phyloP scores from a whole-genome alignment of 2,797 vertebrate genomes.

The Megaceryle alcyon region DNA sequence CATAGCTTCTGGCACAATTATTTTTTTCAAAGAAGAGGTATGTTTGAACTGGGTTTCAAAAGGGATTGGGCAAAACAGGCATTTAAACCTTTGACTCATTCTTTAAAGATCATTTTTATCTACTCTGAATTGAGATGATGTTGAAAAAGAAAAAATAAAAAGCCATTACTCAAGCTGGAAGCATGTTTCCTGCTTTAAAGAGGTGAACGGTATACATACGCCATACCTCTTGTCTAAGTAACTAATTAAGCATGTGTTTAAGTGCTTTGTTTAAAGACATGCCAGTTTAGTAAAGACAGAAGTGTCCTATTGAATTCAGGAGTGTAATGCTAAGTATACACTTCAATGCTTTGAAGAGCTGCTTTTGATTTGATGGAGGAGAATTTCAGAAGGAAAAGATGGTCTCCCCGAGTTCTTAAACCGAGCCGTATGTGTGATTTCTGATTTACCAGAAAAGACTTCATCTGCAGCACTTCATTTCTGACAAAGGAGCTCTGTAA shows the following conservation, averaged over 20 bases:
- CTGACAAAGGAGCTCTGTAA: constrained; percentile 21
- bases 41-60: background rate
- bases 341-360: constrained; percentile 16
- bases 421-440: background rate
- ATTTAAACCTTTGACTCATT: background rate
- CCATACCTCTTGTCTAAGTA: background rate
- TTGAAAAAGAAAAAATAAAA: background rate
- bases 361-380: constrained; percentile 38
- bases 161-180: background rate
- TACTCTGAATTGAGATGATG: background rate
- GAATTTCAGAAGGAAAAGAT: background rate
- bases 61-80: background rate
- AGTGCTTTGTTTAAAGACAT: constrained; percentile 37
- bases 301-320: constrained; percentile 23
- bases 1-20: background rate
- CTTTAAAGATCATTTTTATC: background rate
- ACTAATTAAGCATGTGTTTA: constrained; percentile 25
- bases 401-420: background rate
- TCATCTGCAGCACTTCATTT: background rate
- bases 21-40: background rate
- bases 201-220: background rate
- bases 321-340: background rate
- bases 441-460: background rate
- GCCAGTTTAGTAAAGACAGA: constrained; percentile 11
- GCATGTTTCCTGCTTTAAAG: background rate